Base-by-base conservation (phyloP, 2,113 vertebrate species). In the Calyptomena viridis region DNA sequence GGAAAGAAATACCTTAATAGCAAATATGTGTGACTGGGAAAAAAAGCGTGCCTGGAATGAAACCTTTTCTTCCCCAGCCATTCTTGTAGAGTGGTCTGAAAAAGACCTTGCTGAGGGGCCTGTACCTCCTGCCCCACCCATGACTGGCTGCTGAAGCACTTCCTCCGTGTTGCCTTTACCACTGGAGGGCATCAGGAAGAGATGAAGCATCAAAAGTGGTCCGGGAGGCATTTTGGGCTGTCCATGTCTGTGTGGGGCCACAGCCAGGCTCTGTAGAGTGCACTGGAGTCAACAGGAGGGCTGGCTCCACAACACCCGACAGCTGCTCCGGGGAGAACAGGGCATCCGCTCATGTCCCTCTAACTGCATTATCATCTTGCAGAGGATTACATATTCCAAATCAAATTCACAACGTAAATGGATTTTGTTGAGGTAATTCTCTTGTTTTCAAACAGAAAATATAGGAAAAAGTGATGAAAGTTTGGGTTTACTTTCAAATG, bases 371-470 rank as follows among this genome's bases (percentile, higher is more conserved):
- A 85, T 39, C 0, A 0, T 63, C 59, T 86, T 64, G 1, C 10
- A 27, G 59, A 88, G 82, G 72, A 71, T 94, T 88, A 64, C 82
- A 40, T 47, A 77, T 73, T 85, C 62, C 87, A 90, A 91, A 97
- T 93, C 75, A 77, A 90, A 94, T 77, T 94, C 46, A 27, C 12
- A 0, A 21, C 11, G 0, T 88, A 90, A 95, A 62, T 46, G 59
- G 82, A 78, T 87, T 94, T 83, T 52, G 56, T 49, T 58, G 59
- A 75, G 21, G 78, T 58, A 89, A 79, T 83, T 94, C 49, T 87
- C 73, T 53, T 75, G 49, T 42, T 87, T 83, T 42, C 42, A 55
- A 93, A 47, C 11, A 46, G 31, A 73, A 83, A 87, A 50, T 19
- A 35, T 8, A 58, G 23, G 20, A 8, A 24, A 77, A 85, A 76